Evolutionary conservation across 2,888 invertebrate species (phyloP).

Genomic region (Eristalis tenax): DNA sequence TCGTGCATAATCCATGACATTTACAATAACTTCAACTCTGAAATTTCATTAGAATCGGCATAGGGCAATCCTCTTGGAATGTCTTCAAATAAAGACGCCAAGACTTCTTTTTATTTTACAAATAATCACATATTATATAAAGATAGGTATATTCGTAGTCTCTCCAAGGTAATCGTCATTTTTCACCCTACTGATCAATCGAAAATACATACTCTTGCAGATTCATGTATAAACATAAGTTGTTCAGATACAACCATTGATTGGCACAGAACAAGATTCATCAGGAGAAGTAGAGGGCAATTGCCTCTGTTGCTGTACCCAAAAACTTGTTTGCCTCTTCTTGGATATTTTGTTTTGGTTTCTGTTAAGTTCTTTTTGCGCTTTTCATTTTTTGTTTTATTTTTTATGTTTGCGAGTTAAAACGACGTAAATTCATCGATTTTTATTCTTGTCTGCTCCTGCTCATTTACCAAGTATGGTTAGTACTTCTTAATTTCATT

Average conservation of each 20-base stretch:
- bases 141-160: not conserved
- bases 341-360: not conserved
- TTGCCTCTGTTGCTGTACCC: slow-evolving; percentile 19
- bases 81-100: no score
- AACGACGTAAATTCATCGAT: not conserved
- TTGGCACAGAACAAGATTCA: slow-evolving; percentile 43
- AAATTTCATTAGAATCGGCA: no score
- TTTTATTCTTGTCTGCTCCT: not conserved
- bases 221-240: not conserved
- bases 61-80: no score
- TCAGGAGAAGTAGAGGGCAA: slow-evolving; percentile 30
- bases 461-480: not conserved
- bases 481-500: not conserved
- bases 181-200: not conserved
- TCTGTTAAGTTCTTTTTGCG: not conserved
- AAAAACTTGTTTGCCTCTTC: slow-evolving; percentile 29
- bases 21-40: no score
- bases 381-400: not conserved
- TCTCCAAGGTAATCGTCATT: not conserved
- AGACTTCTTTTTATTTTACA: not conserved
- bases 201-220: not conserved
- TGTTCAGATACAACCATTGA: slow-evolving; percentile 10
- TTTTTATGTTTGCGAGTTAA: not conserved
- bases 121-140: not conserved
- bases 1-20: no score